phyloP scores from a whole-genome alignment of 2,113 vertebrate species.

The Anser cygnoides region DNA sequence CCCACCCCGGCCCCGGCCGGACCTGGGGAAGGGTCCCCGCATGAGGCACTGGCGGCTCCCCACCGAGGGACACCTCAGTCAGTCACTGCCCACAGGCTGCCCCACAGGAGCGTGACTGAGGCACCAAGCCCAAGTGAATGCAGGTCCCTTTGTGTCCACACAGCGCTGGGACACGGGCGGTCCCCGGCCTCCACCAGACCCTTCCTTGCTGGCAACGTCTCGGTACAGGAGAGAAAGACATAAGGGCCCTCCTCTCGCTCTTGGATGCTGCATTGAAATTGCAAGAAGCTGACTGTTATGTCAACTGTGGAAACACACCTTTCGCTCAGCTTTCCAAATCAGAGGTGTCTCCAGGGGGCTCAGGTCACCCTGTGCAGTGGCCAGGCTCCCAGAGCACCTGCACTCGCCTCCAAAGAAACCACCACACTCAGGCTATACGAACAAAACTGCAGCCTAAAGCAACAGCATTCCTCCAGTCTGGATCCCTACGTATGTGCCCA shows the following conservation, averaged over 20 bases:
- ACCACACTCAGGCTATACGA: not conserved
- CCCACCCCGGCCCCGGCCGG: fast-evolving
- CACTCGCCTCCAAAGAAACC: not conserved
- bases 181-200: not conserved
- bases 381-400: not conserved
- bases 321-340: not conserved
- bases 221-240: not conserved
- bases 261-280: not conserved
- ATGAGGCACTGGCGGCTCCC: not conserved
- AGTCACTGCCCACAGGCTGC: fast-evolving
- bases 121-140: not conserved
- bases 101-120: not conserved
- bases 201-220: not conserved
- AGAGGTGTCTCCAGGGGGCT: not conserved
- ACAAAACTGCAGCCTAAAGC: not conserved
- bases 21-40: not conserved
- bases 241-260: fast-evolving
- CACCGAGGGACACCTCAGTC: fast-evolving
- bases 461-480: not conserved
- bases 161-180: not conserved
- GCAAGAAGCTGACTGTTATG: not conserved
- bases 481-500: not conserved
- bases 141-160: not conserved
- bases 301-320: not conserved
- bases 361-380: not conserved